Conservation (phyloP, 2,113 vertebrate species). For the Ptyas mucosa region DNA sequence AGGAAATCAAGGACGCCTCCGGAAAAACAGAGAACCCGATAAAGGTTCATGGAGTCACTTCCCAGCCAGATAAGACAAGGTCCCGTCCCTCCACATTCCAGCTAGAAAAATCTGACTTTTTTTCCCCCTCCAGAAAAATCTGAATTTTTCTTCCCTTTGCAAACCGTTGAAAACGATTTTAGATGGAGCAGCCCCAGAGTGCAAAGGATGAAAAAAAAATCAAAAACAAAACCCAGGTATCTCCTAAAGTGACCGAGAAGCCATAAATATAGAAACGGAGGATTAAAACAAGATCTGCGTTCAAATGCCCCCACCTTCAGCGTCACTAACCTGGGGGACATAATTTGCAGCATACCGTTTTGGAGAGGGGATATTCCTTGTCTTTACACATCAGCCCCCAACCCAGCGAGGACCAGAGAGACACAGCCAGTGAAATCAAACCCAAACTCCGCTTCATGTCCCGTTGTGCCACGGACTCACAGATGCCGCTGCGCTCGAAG, state of each 20-base stretch:
- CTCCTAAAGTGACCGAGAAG: background rate
- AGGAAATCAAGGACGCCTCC: background rate
- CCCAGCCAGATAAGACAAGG: background rate
- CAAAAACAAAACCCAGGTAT: background rate
- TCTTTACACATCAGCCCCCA: background rate
- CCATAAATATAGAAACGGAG: background rate
- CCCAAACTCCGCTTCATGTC: background rate
- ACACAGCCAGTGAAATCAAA: background rate
- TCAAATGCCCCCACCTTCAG: background rate
- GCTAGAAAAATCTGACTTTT: background rate
- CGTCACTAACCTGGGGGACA: conserved; percentile 50
- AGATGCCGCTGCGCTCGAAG: background rate
- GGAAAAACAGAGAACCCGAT: background rate
- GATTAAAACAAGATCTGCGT: background rate
- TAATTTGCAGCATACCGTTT: conserved; percentile 20
- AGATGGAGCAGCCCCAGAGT: background rate
- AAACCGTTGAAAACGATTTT: background rate
- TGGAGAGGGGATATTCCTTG: conserved; percentile 8
- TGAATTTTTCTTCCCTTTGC: background rate
- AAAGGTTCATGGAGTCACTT: background rate
- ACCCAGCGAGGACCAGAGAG: conserved; percentile 12
- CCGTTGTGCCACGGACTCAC: background rate
- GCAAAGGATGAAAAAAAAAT: background rate
- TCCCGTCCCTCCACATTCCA: background rate
- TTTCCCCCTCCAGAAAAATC: background rate